phyloP scores from a whole-genome alignment of 1,140 invertebrate species.

The Lysiphlebus fabarum region DNA sequence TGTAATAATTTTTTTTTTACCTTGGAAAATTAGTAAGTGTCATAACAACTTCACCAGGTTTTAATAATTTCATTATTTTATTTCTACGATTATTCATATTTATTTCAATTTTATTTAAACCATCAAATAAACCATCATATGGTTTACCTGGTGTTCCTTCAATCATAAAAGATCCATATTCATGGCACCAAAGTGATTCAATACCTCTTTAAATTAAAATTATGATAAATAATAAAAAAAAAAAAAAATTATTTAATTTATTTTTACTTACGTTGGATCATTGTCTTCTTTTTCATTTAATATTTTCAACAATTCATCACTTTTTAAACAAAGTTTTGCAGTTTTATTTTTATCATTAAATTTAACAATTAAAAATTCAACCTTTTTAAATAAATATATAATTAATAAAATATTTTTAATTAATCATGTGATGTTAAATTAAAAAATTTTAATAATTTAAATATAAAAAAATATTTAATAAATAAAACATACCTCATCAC shows the following conservation, averaged over 20 bases:
- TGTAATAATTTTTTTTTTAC: conserved; percentile 48
- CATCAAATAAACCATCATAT: conserved; percentile 85
- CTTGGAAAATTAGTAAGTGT: conserved; percentile 91
- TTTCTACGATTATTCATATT: conserved; percentile 91
- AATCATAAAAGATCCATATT: conserved; percentile 98
- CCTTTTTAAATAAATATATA: conserved; percentile 46
- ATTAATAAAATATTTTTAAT: neutral
- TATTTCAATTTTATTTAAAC: conserved; percentile 96
- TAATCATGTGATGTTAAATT: neutral
- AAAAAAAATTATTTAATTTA: neutral
- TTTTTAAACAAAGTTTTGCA: conserved; percentile 79
- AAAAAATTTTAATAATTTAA: neutral
- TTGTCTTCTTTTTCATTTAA: conserved; percentile 79
- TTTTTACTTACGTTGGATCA: conserved; percentile 67
- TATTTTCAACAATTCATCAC: conserved; percentile 71
- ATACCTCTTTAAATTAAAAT: conserved; percentile 56
- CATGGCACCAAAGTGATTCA: conserved; percentile 92
- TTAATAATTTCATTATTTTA: conserved; percentile 77
- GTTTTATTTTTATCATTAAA: conserved; percentile 86
- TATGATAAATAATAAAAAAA: neutral
- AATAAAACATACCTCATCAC: conserved; percentile 75
- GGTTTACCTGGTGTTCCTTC: conserved; percentile 99
- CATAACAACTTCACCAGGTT: conserved; percentile 80
- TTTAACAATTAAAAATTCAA: conserved; percentile 95
- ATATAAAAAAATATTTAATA: neutral